A percentile compares a stretch with the other conserved stretches of the same genome.
Evolutionary conservation across 37 sponge, comb jelly and placozoan species (phyloP).

Genomic region (Chondrosia reniformis): DNA sequence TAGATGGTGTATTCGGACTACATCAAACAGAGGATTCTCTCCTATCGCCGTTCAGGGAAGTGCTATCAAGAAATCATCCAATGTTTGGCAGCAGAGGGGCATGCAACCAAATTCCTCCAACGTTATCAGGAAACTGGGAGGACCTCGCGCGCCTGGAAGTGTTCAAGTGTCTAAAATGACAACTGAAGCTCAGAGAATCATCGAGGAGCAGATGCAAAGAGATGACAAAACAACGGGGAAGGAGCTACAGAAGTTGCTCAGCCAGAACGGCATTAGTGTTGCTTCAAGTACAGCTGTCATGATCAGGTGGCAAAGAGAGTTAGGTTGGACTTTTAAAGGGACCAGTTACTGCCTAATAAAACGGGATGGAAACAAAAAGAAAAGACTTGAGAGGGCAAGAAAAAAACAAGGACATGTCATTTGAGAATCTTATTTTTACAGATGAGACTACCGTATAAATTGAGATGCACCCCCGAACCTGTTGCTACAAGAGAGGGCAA

Average conservation of each 20-base stretch:
- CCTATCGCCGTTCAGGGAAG: background rate
- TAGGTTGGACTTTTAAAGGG: background rate
- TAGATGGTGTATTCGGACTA: background rate
- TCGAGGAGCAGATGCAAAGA: background rate
- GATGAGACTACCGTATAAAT: background rate
- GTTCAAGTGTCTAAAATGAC: background rate
- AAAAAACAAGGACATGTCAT: background rate
- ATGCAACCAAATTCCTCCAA: background rate
- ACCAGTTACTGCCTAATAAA: background rate
- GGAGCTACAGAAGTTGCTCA: background rate
- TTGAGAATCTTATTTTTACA: background rate
- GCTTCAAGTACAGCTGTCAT: background rate
- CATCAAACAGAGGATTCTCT: conserved; percentile 3
- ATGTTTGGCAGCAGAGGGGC: background rate
- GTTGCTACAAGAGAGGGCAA: background rate
- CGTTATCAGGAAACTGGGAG: background rate
- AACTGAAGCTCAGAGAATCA: background rate
- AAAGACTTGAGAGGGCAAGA: too few species aligned
- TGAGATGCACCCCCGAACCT: background rate
- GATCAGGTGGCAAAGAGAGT: background rate
- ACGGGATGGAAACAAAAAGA: background rate
- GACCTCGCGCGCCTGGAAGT: background rate
- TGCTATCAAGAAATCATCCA: background rate
- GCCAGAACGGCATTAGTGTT: background rate
- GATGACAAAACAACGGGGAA: background rate